Percentiles rank a stretch among this genome's conserved stretches.
Evolutionary conservation across 1,140 invertebrate species (phyloP).

Genomic region (Asbolus verrucosus): DNA sequence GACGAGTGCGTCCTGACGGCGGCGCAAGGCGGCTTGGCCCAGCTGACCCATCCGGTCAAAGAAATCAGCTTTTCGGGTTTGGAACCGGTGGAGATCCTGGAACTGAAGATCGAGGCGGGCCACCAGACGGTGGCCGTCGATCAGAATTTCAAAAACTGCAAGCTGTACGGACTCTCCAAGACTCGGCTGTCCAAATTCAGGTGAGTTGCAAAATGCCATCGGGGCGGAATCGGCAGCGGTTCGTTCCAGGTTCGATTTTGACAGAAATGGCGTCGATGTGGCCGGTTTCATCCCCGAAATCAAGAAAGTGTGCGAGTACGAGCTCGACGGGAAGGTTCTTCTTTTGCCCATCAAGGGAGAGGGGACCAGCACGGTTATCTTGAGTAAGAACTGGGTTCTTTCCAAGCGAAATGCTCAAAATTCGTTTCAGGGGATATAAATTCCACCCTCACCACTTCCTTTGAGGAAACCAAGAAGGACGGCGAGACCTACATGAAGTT

Average conservation of each 20-base stretch:
- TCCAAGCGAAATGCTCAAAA: neutral
- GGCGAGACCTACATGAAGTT: neutral
- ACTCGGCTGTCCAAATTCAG: neutral
- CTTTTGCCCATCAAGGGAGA: conserved; percentile 50
- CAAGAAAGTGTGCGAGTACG: conserved; percentile 44
- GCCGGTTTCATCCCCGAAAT: conserved; percentile 31
- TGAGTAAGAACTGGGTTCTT: conserved; percentile 2
- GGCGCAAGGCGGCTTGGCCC: conserved; percentile 23
- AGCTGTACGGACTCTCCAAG: conserved; percentile 27
- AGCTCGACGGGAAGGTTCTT: conserved; percentile 49
- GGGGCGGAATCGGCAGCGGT: neutral
- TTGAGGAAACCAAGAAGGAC: neutral
- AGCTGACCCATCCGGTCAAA: neutral
- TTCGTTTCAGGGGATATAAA: conserved; percentile 13
- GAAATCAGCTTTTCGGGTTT: conserved; percentile 14
- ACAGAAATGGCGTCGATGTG: conserved; percentile 37
- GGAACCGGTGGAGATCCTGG: conserved; percentile 26
- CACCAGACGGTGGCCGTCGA: conserved; percentile 28
- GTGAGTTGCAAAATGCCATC: conserved; percentile 34
- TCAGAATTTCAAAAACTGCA: conserved; percentile 41
- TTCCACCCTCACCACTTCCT: neutral
- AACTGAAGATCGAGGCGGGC: conserved; percentile 30
- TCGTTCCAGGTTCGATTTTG: conserved; percentile 49
- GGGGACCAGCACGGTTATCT: conserved; percentile 31
- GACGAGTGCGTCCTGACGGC: conserved; percentile 37